A percentile compares a stretch with the other conserved stretches of the same genome.
Conservation (phyloP, 2,888 invertebrate genomes). For the Catotricha subobsoleta region DNA sequence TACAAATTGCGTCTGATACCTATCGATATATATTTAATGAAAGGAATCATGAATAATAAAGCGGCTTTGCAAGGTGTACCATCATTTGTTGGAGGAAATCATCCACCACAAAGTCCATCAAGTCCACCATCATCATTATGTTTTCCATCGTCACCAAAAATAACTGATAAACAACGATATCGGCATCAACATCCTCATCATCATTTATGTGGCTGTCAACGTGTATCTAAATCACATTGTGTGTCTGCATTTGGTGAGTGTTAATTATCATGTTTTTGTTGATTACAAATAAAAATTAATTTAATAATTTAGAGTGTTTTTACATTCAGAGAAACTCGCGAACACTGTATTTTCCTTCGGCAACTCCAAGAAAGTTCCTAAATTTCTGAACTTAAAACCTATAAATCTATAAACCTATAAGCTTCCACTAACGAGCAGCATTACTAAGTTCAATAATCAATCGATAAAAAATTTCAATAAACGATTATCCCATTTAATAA, state of each 20-base stretch:
- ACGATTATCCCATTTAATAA: too few species aligned
- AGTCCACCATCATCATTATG: conserved; percentile 17
- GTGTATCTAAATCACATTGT: conserved; percentile 30
- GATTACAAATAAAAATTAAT: background rate
- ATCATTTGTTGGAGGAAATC: conserved; percentile 19
- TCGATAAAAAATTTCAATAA: too few species aligned
- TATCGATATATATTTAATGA: too few species aligned
- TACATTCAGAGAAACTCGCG: background rate
- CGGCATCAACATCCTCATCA: conserved; percentile 7
- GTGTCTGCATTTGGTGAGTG: conserved; percentile 29
- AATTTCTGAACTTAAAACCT: background rate
- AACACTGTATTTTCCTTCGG: background rate
- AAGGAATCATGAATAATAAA: conserved; percentile 30
- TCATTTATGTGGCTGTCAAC: conserved; percentile 25
- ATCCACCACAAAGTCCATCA: conserved; percentile 7
- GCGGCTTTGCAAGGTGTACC: conserved; percentile 24
- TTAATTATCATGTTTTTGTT: background rate
- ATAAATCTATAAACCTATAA: too few species aligned
- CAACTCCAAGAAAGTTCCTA: background rate
- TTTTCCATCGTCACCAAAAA: conserved; percentile 17
- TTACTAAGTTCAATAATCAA: too few species aligned
- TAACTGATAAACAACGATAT: conserved; percentile 10
- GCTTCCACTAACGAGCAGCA: too few species aligned
- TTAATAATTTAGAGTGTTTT: background rate
- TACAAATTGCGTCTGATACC: too few species aligned